Percentiles rank a stretch among this genome's conserved stretches.
These are phyloP conservation scores for Augiades crinisus DNA, from an alignment of 2,888 invertebrate genomes.

Conservation along the genomic window DNA sequence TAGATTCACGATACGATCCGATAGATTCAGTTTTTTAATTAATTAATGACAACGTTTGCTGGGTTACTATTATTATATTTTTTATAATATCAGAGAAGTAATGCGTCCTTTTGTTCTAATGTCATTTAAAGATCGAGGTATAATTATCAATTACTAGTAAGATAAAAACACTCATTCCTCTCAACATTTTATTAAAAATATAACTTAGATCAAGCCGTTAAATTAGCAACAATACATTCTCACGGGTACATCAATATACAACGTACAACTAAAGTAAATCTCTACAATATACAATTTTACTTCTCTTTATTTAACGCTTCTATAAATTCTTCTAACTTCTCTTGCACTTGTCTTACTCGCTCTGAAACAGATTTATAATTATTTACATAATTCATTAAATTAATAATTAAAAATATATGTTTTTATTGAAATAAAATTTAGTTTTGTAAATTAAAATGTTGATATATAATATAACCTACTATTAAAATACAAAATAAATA, in stretches of 20 bases:
- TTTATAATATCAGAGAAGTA: no score
- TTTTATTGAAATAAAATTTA: neutral
- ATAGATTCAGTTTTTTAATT: no score
- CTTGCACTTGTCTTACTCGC: slow-evolving; percentile 97
- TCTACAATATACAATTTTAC: slow-evolving; percentile 57
- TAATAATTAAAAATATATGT: no score
- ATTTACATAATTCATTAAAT: no score
- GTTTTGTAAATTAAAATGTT: neutral
- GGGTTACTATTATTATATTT: no score
- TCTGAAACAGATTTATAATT: slow-evolving; percentile 82
- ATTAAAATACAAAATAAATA: no score
- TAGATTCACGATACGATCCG: no score
- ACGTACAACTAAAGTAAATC: slow-evolving; percentile 23
- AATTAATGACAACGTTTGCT: no score
- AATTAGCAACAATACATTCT: slow-evolving; percentile 62
- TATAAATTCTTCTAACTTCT: slow-evolving; percentile 98
- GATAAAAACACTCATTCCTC: neutral
- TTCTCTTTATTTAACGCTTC: slow-evolving; percentile 98
- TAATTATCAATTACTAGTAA: no score
- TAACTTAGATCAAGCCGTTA: slow-evolving; percentile 70
- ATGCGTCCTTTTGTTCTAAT: no score
- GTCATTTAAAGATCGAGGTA: no score
- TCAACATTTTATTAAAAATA: slow-evolving; percentile 66
- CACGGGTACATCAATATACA: slow-evolving; percentile 29
- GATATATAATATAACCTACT: no score